These are phyloP conservation scores for Argyresthia albistria DNA, from an alignment of 2,888 invertebrate genomes.

Conservation along the genomic window DNA sequence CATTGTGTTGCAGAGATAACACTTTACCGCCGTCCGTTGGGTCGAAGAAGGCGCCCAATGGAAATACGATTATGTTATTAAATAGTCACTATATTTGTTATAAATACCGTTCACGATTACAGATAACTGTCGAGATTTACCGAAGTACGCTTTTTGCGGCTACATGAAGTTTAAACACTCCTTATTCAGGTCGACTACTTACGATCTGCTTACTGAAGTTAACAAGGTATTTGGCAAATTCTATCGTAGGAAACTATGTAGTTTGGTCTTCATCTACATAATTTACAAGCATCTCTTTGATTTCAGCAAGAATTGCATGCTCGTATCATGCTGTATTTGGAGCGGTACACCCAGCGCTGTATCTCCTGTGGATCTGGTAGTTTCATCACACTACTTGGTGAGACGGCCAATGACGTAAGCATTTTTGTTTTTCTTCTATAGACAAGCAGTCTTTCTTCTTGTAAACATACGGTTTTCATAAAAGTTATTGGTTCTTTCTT, in stretches of 20 bases:
- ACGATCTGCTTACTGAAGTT: slow-evolving; percentile 73
- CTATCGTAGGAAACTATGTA: background rate
- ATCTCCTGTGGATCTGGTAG: slow-evolving; percentile 68
- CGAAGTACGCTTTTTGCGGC: slow-evolving; percentile 75
- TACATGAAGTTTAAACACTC: slow-evolving; percentile 72
- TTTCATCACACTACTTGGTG: slow-evolving; percentile 57
- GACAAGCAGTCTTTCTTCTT: too few relatives aligned
- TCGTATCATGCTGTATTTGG: slow-evolving; percentile 70
- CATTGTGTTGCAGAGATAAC: too few relatives aligned
- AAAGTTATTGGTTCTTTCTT: too few relatives aligned
- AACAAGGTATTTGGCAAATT: slow-evolving; percentile 51
- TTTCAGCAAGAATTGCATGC: slow-evolving; percentile 69
- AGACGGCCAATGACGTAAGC: slow-evolving; percentile 35
- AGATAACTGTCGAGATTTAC: slow-evolving; percentile 67
- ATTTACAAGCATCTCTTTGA: background rate
- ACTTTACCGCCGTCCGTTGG: too few relatives aligned
- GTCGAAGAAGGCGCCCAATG: too few relatives aligned
- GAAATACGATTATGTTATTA: too few relatives aligned
- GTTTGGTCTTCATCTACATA: background rate
- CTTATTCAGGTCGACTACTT: slow-evolving; percentile 72
- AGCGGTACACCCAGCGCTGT: slow-evolving; percentile 72
- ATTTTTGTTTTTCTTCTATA: too few relatives aligned
- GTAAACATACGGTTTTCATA: too few relatives aligned
- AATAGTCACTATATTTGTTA: too few relatives aligned
- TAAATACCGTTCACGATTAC: slow-evolving; percentile 16